phyloP scores from a whole-genome alignment of 2,888 invertebrate species.

The Pterostichus niger region DNA sequence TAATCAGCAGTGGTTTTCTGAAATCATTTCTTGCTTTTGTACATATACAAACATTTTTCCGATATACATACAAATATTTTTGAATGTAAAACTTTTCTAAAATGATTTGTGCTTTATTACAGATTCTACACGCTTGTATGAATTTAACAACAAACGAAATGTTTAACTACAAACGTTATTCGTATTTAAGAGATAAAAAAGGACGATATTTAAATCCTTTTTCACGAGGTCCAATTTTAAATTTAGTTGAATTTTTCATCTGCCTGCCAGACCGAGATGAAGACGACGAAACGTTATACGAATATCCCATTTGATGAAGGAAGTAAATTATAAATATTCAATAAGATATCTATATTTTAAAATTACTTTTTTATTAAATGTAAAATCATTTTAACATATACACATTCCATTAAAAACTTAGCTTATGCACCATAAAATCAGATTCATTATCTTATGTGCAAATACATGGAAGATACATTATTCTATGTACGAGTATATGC shows the following conservation, averaged over 20 bases:
- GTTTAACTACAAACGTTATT: constrained; percentile 95
- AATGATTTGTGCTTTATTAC: constrained; percentile 68
- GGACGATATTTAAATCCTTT: constrained; percentile 95
- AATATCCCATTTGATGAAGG: constrained; percentile 79
- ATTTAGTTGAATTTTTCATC: constrained; percentile 94
- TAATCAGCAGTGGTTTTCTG: no score
- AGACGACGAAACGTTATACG: constrained; percentile 85
- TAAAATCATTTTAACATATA: constrained; percentile 61
- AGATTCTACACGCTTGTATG: constrained; percentile 95
- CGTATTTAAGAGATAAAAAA: constrained; percentile 92
- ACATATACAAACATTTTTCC: no score
- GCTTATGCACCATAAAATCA: constrained; percentile 63
- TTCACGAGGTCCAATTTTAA: constrained; percentile 91
- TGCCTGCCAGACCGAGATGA: constrained; percentile 89
- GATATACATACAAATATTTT: no score
- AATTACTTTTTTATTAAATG: constrained; percentile 64
- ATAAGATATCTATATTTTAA: constrained; percentile 49
- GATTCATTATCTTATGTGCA: constrained; percentile 54
- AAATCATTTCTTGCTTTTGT: no score
- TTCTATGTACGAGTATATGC: constrained; percentile 55
- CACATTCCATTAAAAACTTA: constrained; percentile 60
- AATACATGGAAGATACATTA: constrained; percentile 51
- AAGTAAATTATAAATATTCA: constrained; percentile 22
- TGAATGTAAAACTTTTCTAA: not conserved
- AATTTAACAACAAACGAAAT: constrained; percentile 97